Evolutionary conservation across 2,113 vertebrate genomes (phyloP), one percentile per base, ranked within the genome.

Genomic region (Phaethon lepturus): DNA sequence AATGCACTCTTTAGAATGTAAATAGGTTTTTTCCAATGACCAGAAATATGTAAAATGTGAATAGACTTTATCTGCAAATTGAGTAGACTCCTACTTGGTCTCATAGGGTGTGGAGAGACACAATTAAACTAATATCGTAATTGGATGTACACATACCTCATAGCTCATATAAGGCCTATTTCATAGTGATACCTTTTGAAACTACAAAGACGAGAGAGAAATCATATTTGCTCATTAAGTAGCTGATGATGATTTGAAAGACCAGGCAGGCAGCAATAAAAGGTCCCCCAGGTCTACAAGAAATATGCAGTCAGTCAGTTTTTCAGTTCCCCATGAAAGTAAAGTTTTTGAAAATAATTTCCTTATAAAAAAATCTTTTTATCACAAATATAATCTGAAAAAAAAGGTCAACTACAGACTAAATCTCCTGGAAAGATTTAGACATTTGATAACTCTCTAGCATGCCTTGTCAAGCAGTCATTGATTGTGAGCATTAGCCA

Each of bases 401-500:
- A 75, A 50, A 97, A 88, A 97, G 92, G 62, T 80, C 59, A 92
- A 17, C 24, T 90, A 76, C 33, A 80, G 72, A 91, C 55, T 93
- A 81, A 96, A 90, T 96, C 44, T 95, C 33, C 80, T 88, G 64
- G 64, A 93, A 83, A 97, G 62, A 86, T 88, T 86, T 60, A 92
- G 52, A 9, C 42, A 75, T 94, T 90, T 97, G 79, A 94, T 75
- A 93, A 44, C 19, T 95, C 45, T 67, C 69, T 75, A 82, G 55
- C 31, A 76, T 86, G 85, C 38, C 55, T 97, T 87, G 89, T 96
- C 93, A 97, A 94, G 59, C 16, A 86, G 71, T 26, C 80, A 97
- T 88, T 96, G 97, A 97, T 95, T 97, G 93, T 86, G 50, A 96
- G 74, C 96, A 89, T 97, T 97, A 98, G 89, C 78, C 44, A 93